Base-by-base conservation (phyloP, 2,888 invertebrate species). In the Eristalis pertinax region DNA sequence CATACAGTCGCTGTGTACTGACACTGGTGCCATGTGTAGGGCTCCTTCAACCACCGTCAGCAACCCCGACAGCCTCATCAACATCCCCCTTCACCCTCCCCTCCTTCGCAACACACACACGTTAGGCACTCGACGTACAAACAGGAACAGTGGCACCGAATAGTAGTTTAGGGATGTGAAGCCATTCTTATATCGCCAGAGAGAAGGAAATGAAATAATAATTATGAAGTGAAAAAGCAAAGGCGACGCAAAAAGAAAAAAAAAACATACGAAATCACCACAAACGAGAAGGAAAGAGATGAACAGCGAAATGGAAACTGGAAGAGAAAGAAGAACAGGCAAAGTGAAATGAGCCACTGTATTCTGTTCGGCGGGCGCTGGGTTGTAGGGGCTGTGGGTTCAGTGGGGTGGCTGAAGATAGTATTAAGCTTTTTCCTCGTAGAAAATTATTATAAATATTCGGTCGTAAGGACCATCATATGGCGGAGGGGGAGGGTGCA, bases 191-290 rank as follows among this genome's bases (percentile, higher is more conserved):
- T 84, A 26, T 38, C 67, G 70, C 67, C 64, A 80, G 41, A 73
- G 76, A 76, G 68, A 73, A 84, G 84, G 79, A 87, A 87, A 87
- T 87, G 84, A 87, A 87, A 87, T 87, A 84, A 87, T 87, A 78
- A 87, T 87, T 87, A 87, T 84, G 84, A 83, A 78, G 43, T 50
- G 72, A 64, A 72, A 77, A 65, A 50, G 72, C 56, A 72, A 22
- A 73, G 75, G 67, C 60, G 63, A 68, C 64, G 63, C 74, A 78
- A 32, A 50, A 69, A 41, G 41, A 65, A 50, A 29, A 76, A 65
- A 64, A 29, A 58, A 26, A 26, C 26, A 26, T 4, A 69, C 62
- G 62, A 32, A 32, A 32, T 32, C 32, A 32, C 26, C 41, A 43
- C 26, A 68, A 67, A 69, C 41, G 32, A 32, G 22, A 13, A 26